These are phyloP conservation scores for Thumatha senex DNA, from an alignment of 2,888 invertebrate species.

Conservation along the genomic window DNA sequence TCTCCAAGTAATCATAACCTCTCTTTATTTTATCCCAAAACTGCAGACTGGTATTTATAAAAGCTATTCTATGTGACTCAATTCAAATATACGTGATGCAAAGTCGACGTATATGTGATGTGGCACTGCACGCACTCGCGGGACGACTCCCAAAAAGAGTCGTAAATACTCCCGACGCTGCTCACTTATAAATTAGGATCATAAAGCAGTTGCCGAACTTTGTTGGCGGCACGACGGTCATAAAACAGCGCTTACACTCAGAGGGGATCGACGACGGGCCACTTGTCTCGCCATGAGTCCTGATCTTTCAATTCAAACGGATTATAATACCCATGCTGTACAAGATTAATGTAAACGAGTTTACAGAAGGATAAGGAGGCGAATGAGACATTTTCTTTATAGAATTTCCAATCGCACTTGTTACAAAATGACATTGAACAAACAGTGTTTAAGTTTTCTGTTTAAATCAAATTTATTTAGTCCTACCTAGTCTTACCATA, in stretches of 20 bases:
- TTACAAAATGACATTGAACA: not conserved
- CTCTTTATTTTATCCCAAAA: constrained; percentile 3
- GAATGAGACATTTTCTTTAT: not conserved
- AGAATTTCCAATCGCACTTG: not conserved
- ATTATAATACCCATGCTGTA: constrained; percentile 36
- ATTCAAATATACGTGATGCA: constrained; percentile 10
- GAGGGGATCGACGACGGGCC: constrained; percentile 53
- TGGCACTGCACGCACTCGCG: constrained; percentile 68
- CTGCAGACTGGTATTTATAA: not conserved
- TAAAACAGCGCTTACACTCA: constrained; percentile 76
- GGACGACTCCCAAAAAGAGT: constrained; percentile 74
- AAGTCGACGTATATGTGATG: constrained; percentile 26
- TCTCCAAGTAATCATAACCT: not conserved
- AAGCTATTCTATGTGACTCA: not conserved
- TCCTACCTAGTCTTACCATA: no score
- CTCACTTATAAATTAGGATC: constrained; percentile 84
- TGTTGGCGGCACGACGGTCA: constrained; percentile 78
- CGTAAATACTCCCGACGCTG: constrained; percentile 76
- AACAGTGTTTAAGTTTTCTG: no score
- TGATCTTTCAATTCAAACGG: constrained; percentile 68
- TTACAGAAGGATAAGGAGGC: not conserved
- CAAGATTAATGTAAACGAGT: constrained; percentile 14
- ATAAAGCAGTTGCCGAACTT: constrained; percentile 82
- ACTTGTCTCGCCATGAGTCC: constrained; percentile 51
- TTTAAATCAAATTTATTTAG: no score